Conservation (phyloP, 2,113 vertebrate genomes). For the Mastomys coucha region DNA sequence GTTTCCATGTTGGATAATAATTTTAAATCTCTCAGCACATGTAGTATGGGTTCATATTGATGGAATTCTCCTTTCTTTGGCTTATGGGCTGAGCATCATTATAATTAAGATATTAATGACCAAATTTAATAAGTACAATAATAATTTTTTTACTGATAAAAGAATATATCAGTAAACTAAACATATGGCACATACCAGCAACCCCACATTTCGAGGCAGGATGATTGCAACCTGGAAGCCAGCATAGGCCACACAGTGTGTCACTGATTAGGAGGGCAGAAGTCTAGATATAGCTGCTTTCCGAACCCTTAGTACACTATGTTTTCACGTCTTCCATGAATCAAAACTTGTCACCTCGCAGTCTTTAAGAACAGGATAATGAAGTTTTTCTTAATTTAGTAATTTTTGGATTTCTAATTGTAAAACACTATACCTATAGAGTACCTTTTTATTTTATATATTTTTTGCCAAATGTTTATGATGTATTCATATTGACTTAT, state of each 20-base stretch:
- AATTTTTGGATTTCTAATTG: background rate
- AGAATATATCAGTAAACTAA: background rate
- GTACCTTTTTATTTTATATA: background rate
- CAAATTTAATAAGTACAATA: background rate
- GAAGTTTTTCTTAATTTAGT: background rate
- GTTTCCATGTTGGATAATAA: background rate
- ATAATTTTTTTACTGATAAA: too few relatives aligned
- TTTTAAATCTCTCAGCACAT: background rate
- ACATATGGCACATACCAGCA: background rate
- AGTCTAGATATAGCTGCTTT: accelerated
- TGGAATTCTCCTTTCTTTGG: background rate
- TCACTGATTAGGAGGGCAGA: too few relatives aligned
- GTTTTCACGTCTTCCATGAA: background rate
- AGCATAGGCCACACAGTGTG: too few relatives aligned
- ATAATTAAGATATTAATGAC: background rate
- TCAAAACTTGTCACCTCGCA: accelerated
- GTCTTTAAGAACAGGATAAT: background rate
- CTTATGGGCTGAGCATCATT: background rate
- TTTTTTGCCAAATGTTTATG: background rate
- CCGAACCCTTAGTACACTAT: background rate
- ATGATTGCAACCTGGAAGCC: background rate
- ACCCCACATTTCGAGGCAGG: background rate
- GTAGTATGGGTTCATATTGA: background rate
- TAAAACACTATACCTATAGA: background rate
- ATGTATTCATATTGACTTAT: background rate